phyloP scores from a whole-genome alignment of 2,113 vertebrate genomes.

The Menidia beryllina region DNA sequence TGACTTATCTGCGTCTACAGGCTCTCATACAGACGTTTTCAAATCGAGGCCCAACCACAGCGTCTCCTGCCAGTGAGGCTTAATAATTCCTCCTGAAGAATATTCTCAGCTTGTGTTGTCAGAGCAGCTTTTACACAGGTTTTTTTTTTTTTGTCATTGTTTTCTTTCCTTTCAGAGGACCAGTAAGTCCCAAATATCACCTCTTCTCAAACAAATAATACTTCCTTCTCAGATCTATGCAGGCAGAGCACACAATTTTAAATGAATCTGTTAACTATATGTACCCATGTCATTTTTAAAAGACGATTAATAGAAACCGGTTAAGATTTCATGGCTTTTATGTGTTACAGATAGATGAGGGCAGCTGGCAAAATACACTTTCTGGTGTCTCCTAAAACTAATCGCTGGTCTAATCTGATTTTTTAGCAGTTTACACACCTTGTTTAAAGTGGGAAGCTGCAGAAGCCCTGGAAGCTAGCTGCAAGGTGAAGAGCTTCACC shows the following conservation, averaged over 20 bases:
- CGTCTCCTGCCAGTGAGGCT: conserved; percentile 30
- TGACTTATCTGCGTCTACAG: conserved; percentile 53
- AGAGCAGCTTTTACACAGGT: not conserved
- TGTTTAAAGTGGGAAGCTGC: conserved; percentile 1
- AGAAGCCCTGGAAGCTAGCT: not conserved
- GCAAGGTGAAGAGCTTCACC: no score
- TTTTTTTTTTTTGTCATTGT: no score
- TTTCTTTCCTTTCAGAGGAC: no score
- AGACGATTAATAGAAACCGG: not conserved
- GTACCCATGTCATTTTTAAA: no score
- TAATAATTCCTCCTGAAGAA: conserved; percentile 34
- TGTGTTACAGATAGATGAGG: not conserved
- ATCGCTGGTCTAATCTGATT: conserved; percentile 9
- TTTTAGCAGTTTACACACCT: not conserved
- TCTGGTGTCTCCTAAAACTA: not conserved
- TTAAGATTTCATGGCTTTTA: not conserved
- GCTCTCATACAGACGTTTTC: conserved; percentile 47
- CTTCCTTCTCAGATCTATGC: no score
- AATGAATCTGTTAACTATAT: no score
- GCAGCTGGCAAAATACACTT: conserved; percentile 13
- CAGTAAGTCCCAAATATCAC: no score
- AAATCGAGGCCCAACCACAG: conserved; percentile 38
- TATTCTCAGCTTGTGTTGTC: conserved; percentile 1
- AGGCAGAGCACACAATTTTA: no score
- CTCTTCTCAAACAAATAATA: no score